Evolutionary conservation across 1,140 invertebrate species (phyloP).

Genomic region (Streblospio benedicti): DNA sequence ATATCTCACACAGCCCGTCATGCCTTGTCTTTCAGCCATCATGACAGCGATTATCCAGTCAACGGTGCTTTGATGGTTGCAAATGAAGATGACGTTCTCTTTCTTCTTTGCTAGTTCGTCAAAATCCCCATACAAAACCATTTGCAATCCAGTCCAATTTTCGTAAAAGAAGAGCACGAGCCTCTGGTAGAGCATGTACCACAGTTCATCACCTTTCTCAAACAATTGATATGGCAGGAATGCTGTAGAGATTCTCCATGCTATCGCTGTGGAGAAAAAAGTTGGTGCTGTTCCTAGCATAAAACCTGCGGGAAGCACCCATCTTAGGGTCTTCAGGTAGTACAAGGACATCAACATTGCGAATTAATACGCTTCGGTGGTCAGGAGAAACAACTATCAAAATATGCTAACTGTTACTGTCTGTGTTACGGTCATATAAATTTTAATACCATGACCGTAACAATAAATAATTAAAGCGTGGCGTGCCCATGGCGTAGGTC

Average conservation of each 20-base stretch:
- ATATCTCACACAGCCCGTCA: slow-evolving; percentile 47
- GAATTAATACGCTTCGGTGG: too few species aligned
- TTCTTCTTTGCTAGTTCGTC: slow-evolving; percentile 28
- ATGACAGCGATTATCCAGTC: slow-evolving; percentile 53
- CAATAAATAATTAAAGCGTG: too few species aligned
- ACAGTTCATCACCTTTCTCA: slow-evolving; percentile 44
- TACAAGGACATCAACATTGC: too few species aligned
- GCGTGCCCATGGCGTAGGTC: too few species aligned
- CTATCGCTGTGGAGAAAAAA: slow-evolving; percentile 39
- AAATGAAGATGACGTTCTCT: background rate
- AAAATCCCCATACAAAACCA: slow-evolving; percentile 43
- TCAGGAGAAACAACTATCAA: too few species aligned
- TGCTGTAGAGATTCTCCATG: slow-evolving; percentile 37
- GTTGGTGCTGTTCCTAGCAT: slow-evolving; percentile 44
- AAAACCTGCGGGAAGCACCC: slow-evolving; percentile 31
- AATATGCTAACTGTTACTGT: too few species aligned
- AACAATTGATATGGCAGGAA: slow-evolving; percentile 43
- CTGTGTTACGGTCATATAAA: too few species aligned
- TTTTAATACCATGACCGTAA: too few species aligned
- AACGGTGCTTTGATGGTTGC: slow-evolving; percentile 42
- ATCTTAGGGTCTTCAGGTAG: too few species aligned
- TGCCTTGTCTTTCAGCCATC: slow-evolving; percentile 48
- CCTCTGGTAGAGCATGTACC: slow-evolving; percentile 47
- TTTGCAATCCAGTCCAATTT: slow-evolving; percentile 43
- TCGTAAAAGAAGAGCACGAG: slow-evolving; percentile 52